A percentile compares a stretch with the other conserved stretches of the same genome.
Conservation (phyloP, 2,797 vertebrate species). For the Crypturellus tataupa region DNA sequence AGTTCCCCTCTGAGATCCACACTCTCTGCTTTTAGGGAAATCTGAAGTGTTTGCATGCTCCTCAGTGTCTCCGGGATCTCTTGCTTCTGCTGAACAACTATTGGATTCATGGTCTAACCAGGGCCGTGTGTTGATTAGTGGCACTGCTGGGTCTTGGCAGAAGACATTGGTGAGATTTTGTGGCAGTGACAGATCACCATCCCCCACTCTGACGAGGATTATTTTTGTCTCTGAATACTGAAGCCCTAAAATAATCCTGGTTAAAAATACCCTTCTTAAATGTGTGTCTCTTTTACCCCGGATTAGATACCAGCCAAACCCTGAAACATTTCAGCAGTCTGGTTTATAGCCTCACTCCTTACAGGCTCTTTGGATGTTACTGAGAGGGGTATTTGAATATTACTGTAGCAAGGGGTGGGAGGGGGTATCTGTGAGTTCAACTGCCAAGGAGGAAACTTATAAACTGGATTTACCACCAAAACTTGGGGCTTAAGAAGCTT, state of each 20-base stretch:
- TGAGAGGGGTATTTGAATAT: neutral
- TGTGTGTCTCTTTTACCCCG: neutral
- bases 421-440: neutral
- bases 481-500: neutral
- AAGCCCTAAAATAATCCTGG: neutral
- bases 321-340: neutral
- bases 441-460: neutral
- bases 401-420: neutral
- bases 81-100: neutral
- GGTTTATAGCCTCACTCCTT: neutral
- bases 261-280: neutral
- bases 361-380: neutral
- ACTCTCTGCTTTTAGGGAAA: neutral
- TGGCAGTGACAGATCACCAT: neutral
- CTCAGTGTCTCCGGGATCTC: neutral
- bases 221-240: neutral
- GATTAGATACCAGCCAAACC: neutral
- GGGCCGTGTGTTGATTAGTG: neutral
- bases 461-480: neutral
- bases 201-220: neutral
- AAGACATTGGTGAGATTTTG: neutral
- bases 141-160: neutral
- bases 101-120: neutral
- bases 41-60: fast-evolving
- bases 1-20: neutral